Conservation (phyloP, 2,797 vertebrate genomes). For the Cyprinella venusta region DNA sequence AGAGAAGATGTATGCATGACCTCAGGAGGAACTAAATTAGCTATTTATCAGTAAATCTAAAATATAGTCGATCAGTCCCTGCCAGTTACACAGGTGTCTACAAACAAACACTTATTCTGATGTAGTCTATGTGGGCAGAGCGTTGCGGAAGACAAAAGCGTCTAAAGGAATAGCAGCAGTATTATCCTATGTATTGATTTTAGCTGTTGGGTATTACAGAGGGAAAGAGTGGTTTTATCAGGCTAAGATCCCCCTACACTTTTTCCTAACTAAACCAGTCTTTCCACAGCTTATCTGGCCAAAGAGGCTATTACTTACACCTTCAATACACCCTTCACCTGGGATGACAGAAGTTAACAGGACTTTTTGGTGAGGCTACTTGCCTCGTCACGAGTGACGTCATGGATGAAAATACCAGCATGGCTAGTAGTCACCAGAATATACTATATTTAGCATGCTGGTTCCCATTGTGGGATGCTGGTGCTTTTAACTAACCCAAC, state of each 20-base stretch:
- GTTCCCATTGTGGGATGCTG: not conserved
- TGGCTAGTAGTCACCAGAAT: not conserved
- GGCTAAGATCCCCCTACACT: slow-evolving; percentile 90
- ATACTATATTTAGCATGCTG: too few species aligned
- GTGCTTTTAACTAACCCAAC: not conserved
- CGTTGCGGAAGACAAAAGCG: slow-evolving; percentile 76
- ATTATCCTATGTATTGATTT: slow-evolving; percentile 98
- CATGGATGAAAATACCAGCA: not conserved
- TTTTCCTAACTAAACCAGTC: slow-evolving; percentile 91
- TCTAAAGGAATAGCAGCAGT: slow-evolving; percentile 86
- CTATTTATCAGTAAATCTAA: not conserved
- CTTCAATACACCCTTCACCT: slow-evolving; percentile 68
- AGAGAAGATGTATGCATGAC: slow-evolving; percentile 5
- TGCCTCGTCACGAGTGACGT: not conserved
- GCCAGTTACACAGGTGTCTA: slow-evolving; percentile 15
- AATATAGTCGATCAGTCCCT: slow-evolving; percentile 3
- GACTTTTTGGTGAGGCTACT: slow-evolving; percentile 36
- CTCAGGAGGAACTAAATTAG: slow-evolving; percentile 22
- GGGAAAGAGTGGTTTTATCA: slow-evolving; percentile 92
- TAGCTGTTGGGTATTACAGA: slow-evolving; percentile 95
- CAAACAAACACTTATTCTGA: slow-evolving; percentile 25
- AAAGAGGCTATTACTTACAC: slow-evolving; percentile 85
- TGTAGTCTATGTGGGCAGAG: slow-evolving; percentile 68
- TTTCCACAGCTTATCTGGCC: slow-evolving; percentile 91
- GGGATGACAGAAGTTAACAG: slow-evolving; percentile 9